Evolutionary conservation across 2,888 invertebrate species (phyloP), one percentile per base, ranked within the genome.

Genomic region (Ferrisia virgata): DNA sequence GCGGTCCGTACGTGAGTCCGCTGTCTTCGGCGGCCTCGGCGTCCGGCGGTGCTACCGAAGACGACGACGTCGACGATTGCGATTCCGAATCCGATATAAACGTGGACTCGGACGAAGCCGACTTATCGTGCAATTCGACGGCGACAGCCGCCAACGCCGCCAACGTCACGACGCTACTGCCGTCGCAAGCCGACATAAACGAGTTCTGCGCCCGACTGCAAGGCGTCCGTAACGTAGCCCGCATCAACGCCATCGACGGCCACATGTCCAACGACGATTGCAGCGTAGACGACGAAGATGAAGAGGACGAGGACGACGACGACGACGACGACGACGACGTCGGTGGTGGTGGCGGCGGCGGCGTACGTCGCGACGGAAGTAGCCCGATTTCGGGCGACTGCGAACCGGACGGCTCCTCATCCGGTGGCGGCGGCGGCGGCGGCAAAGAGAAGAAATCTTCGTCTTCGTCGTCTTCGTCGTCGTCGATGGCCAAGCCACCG

Each of bases 401-500:
- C 47, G 89, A 90, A 0, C 90, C 89, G 11, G 53, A 47, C 11
- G 78, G 47, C 39, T 40, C 64, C 1, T 47, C 79, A 8, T 82
- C 8, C 25, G 79, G 28, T 64, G 84, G 84, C 39, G 86, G 83
- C 4, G 18, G 22, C 13, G 85, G 89, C 89, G 85, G 89, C 87
- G 86, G 88, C 88, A 31, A 90, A 83, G 85, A 87, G 89, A 79
- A 79, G 31, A 79, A 79, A 47, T 79, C 79, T 0, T 72, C 72
- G 6, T 85, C 89, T 89, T 85, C 91, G 89, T 84, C 86, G 11
- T 72, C 85, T 13, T 80, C 85, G 85, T 89, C 90, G 0, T 91
- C 92, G 0, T 92, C 92, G 86, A 90, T 95, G 86, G 95, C 98
- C 86, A 99, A 99, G 89, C 99, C 99, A 15, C 98, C 99, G 1